Base-by-base conservation (phyloP, 2,888 invertebrate genomes). In the Tuberolachnus salignus region DNA sequence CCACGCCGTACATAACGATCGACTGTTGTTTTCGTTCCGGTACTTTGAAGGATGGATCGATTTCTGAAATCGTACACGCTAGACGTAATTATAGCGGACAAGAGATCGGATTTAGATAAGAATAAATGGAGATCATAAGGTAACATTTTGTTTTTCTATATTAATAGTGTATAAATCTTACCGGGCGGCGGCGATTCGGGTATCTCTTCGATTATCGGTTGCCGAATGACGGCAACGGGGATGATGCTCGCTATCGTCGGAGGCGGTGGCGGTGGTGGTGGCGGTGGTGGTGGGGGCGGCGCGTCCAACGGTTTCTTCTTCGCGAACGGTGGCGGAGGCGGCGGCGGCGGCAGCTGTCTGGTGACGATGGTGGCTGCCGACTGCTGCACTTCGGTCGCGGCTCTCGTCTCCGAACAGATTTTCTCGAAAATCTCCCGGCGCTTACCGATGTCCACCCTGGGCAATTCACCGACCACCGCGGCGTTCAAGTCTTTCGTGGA, bases 391-490 rank as follows among this genome's bases (percentile, higher is more conserved):
- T 75, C 75, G 16, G 75, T n/a, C 1, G 53, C 57, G 44, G 71
- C 53, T 55, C 66, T 67, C 2, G 61, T 73, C 21, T 73, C 72
- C 51, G 21, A 61, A 61, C 72, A 80, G n/a, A 80, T 86, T 83
- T 90, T 89, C 85, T 94, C 94, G 83, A 94, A 94, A 81, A 94
- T 89, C 85, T 93, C 93, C 83, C 93, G 90, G 83, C 94, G 88
- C 86, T 94, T 93, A 80, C 90, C 89, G 82, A 94, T 91, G 85
- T 94, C 91, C 34, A 94, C 92, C 87, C 93, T 94, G 11, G 86
- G 86, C 2, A 85, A 82, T 81, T 87, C 86, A 82, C 86, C 86
- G 81, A 87, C 86, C 34, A 78, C 82, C 83, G 86, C 87, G 84
- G 87, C 86, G 61, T 78, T 53, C 81, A 86, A 83, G 83, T 88